Base-by-base conservation (phyloP, 1,140 invertebrate species). In the Caenorhabditis latens region DNA sequence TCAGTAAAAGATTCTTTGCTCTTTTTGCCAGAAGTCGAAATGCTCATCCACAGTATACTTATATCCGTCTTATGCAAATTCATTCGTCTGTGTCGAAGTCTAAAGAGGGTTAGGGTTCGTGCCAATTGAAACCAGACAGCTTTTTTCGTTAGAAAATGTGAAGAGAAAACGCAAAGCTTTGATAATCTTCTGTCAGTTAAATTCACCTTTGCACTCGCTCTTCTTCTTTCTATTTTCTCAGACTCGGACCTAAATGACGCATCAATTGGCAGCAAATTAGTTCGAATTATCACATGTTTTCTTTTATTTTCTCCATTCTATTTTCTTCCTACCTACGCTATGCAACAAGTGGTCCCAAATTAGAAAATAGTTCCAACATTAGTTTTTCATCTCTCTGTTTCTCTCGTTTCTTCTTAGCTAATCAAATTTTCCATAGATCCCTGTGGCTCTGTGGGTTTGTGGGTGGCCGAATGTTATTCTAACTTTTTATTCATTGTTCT, bases 271-370 rank as follows among this genome's bases (percentile, higher is more conserved):
- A 50, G 43, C 2, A 32, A 79, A 79, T 79, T 79, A 79, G 71
- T 79, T 79, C 21, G 71, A 50, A 79, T 79, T 46, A 79, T 79
- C n/a, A 79, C 71, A 50, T 50, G 43, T 79, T 79, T 79, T 79
- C 21, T 11, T 32, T 14, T 48, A 50, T 79, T 79, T 50, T 50
- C 43, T 79, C 24, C 53, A 14, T 24, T 24, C n/a, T 53, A 24
- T 40, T 79, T 14, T 21, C 61, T n/a, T n/a, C 57, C 57, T 63
- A 71, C 42, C 16, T 71, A 21, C 9, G 32, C 9, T 32, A 63
- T 32, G 32, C 42, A 43, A 24, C 40, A 24, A 43, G 40, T 71
- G 65, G 65, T 43, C 65, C 65, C 65, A 46, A 71, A 46, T 46
- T 48, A 46, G 65, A 48, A 71, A 46, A 46, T 48, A 71, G 43